Base-by-base conservation (phyloP, 2,797 vertebrate genomes). In the Bovichtus variegatus region DNA sequence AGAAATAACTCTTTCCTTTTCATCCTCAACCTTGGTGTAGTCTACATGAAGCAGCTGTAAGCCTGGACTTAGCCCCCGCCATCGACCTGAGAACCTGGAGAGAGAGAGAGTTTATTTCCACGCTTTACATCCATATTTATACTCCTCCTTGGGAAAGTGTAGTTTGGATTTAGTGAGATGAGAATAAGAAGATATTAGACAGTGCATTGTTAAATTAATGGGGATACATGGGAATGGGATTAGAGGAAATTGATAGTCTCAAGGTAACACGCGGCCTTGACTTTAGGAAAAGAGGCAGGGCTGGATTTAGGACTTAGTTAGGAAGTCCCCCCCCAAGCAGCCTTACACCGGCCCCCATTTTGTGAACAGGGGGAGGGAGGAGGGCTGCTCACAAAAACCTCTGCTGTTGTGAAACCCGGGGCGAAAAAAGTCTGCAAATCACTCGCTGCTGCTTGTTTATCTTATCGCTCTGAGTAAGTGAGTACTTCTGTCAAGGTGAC, bases 1-100 rank as follows among this genome's bases (percentile, higher is more conserved):
- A 89, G 79, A 87, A 92, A 93, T 88, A 93, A 86, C 72, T 65
- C 46, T 82, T 34, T 80, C 59, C 87, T 93, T 93, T 68, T 93
- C 81, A 93, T 91, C 85, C 84, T 47, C 72, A 80, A 66, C 88
- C 92, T 80, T 73, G 87, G 76, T 71, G 75, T 55, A 82, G 88
- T 81, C 73, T 58, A 29, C 40, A 74, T 38, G 82, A 80, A 82
- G 87, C 82, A 23, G 88, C 78, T 46, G 72, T 92, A 90, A 92
- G 86, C 89, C 84, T 5, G 73, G 87, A 79, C 70, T 92, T 83
- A 91, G 69, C 87, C 85, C 73, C 76, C 27, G 36, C n/a, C 15
- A 93, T 92, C 84, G 83, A 93, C 89, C 87, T 34, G 84, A 3
- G 23, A 76, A 84, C 71, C 34, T 1, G 36, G 46, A 81, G 44